phyloP scores from a whole-genome alignment of 2,888 invertebrate genomes.

The Diabrotica balteata region DNA sequence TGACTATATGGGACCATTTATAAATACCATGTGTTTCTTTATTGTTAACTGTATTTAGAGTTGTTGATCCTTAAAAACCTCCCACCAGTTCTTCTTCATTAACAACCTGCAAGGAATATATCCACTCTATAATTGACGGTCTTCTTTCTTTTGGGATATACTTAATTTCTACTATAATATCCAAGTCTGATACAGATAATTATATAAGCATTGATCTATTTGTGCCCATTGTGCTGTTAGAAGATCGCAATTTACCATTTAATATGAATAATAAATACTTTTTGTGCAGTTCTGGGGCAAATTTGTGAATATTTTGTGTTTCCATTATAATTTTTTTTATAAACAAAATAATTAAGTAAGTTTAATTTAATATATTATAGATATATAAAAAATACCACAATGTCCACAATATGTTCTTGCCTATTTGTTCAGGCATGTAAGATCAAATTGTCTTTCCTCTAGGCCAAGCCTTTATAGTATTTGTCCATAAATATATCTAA shows the following conservation, averaged over 20 bases:
- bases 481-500: too few relatives aligned
- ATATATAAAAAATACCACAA: too few relatives aligned
- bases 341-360: background rate
- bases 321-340: conserved; percentile 12
- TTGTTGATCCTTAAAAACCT: conserved; percentile 78
- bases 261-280: conserved; percentile 75
- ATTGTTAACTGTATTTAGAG: conserved; percentile 65
- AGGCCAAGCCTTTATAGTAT: too few relatives aligned
- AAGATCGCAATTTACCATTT: conserved; percentile 72
- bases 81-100: conserved; percentile 64
- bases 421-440: too few relatives aligned
- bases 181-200: conserved; percentile 92
- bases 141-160: conserved; percentile 70
- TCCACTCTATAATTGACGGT: conserved; percentile 84
- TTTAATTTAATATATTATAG: too few relatives aligned
- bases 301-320: conserved; percentile 4
- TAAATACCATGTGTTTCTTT: conserved; percentile 63
- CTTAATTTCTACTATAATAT: conserved; percentile 78
- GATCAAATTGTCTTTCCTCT: too few relatives aligned
- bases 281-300: conserved; percentile 62
- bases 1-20: conserved; percentile 85
- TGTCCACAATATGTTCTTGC: too few relatives aligned
- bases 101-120: conserved; percentile 84
- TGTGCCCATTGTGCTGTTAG: conserved; percentile 78
- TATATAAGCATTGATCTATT: conserved; percentile 67